Conservation (phyloP, 2,113 vertebrate genomes). For the Dicerorhinus sumatrensis region DNA sequence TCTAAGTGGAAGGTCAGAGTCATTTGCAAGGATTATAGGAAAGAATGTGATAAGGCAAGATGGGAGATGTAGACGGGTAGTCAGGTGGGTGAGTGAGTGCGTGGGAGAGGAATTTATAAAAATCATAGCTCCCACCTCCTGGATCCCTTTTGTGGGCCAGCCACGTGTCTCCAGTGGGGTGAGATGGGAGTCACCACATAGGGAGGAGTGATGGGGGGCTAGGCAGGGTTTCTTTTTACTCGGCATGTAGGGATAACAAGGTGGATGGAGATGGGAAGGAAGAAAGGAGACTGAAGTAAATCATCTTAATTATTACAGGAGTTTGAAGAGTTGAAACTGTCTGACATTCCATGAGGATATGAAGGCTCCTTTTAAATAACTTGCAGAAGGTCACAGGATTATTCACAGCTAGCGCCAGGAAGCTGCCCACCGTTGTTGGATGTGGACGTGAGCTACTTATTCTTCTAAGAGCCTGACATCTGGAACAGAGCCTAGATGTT, state of each 20-base stretch:
- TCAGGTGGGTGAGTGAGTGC: too few species aligned
- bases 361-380: not conserved
- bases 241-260: not conserved
- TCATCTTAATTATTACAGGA: not conserved
- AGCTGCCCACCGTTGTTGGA: not conserved
- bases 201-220: not conserved
- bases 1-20: not conserved
- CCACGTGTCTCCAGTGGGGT: not conserved
- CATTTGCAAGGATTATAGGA: not conserved
- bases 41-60: not conserved
- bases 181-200: not conserved
- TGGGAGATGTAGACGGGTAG: not conserved
- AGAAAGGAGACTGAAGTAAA: not conserved
- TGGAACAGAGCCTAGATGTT: not conserved
- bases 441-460: not conserved
- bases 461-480: conserved; percentile 3
- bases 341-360: not conserved
- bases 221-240: not conserved
- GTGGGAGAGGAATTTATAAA: not conserved
- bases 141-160: not conserved
- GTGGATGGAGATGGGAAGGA: not conserved
- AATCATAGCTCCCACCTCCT: not conserved
- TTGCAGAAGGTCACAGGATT: not conserved
- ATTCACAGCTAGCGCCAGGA: not conserved
- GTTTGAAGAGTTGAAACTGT: conserved; percentile 12